phyloP scores from a whole-genome alignment of 1,140 invertebrate species.

The Pogonomyrmex barbatus region DNA sequence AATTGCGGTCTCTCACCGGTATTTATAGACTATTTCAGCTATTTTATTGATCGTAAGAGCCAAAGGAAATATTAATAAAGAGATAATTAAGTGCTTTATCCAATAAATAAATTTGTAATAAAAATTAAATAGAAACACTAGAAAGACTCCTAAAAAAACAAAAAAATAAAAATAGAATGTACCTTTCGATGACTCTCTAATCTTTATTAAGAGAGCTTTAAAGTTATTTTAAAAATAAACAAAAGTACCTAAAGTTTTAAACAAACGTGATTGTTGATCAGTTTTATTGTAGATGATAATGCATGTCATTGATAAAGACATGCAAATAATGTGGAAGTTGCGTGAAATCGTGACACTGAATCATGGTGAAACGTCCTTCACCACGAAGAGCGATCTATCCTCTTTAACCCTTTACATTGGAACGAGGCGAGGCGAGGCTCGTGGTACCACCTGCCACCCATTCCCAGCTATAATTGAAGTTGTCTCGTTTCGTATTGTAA shows the following conservation, averaged over 20 bases:
- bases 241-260: neutral
- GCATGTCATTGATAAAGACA: neutral
- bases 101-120: neutral
- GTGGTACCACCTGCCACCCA: slow-evolving; percentile 63
- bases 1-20: neutral
- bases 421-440: slow-evolving; percentile 62
- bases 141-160: neutral
- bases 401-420: slow-evolving; percentile 60
- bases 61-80: neutral
- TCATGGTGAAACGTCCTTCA: slow-evolving; percentile 13
- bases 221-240: neutral
- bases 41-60: neutral
- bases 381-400: slow-evolving; percentile 51
- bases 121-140: neutral
- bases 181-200: neutral
- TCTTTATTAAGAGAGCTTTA: neutral
- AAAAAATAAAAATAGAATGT: neutral
- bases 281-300: neutral
- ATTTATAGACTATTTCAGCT: neutral
- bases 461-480: slow-evolving; percentile 64
- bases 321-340: slow-evolving; percentile 20
- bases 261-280: neutral
- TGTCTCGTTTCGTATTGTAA: slow-evolving; percentile 63
- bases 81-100: neutral
- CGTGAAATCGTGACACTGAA: slow-evolving; percentile 7